phyloP scores from a whole-genome alignment of 1,140 invertebrate genomes.

The Platorchestia sp. region DNA sequence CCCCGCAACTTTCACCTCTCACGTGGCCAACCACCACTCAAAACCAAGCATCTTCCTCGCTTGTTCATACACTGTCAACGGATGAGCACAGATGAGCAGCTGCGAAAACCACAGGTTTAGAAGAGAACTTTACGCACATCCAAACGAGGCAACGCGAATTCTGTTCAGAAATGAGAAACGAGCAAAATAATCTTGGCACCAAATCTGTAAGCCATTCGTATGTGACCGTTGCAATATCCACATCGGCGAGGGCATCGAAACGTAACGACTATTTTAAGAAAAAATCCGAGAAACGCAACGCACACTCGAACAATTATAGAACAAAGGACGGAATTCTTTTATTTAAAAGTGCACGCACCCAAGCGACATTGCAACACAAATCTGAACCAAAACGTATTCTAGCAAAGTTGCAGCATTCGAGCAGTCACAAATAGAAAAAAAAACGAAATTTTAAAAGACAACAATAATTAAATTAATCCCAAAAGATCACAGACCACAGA shows the following conservation, averaged over 20 bases:
- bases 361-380: background rate
- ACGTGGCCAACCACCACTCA: background rate
- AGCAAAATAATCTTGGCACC: background rate
- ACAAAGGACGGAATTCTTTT: background rate
- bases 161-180: background rate
- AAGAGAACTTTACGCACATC: background rate
- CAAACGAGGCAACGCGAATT: background rate
- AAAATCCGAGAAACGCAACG: background rate
- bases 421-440: background rate
- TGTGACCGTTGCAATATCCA: background rate
- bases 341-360: background rate
- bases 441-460: background rate
- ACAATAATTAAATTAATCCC: background rate
- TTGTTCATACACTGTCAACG: background rate
- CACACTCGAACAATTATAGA: background rate
- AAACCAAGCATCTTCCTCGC: background rate
- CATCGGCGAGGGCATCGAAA: background rate
- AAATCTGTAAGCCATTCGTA: background rate
- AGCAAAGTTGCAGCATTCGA: background rate
- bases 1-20: background rate
- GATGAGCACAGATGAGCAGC: background rate
- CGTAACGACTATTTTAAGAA: background rate
- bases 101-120: background rate
- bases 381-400: too few relatives aligned
- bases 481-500: background rate